Evolutionary conservation across 2,888 invertebrate species (phyloP).

Genomic region (Synanthedon myopaeformis): DNA sequence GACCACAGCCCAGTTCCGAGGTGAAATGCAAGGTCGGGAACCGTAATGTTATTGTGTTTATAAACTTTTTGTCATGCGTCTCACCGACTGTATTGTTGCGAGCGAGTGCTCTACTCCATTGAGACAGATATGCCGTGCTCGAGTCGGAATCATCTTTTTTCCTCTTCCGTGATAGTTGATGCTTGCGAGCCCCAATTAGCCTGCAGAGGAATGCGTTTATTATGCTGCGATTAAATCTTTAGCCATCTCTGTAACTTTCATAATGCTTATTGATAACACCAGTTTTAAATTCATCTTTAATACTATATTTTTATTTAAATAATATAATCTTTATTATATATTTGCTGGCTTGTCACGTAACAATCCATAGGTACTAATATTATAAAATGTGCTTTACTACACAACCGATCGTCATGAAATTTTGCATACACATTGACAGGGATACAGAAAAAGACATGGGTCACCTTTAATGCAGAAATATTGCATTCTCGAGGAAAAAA

Average conservation of each 20-base stretch:
- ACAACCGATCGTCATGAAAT: too few species aligned
- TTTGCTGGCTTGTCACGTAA: too few species aligned
- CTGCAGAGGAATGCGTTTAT: constrained; percentile 39
- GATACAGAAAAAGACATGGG: too few species aligned
- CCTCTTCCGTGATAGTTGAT: constrained; percentile 45
- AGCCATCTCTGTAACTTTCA: neutral
- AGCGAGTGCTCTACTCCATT: constrained; percentile 47
- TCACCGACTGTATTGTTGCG: constrained; percentile 48
- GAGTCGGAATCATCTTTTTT: constrained; percentile 36
- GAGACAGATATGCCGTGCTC: constrained; percentile 55
- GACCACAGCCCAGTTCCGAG: constrained; percentile 53
- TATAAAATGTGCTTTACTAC: too few species aligned
- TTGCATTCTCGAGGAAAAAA: too few species aligned
- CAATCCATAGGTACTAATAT: too few species aligned
- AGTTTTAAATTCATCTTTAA: too few species aligned
- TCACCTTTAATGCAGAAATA: too few species aligned
- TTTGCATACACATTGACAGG: too few species aligned
- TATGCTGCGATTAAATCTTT: constrained; percentile 22
- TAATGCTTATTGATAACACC: neutral
- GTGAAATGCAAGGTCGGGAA: constrained; percentile 55
- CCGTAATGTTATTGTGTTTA: constrained; percentile 46
- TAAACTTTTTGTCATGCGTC: constrained; percentile 56
- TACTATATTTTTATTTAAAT: too few species aligned
- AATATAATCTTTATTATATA: too few species aligned
- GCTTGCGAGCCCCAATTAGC: constrained; percentile 44